Evolutionary conservation across 2,113 vertebrate species (phyloP), one percentile per base, ranked within the genome.

Genomic region (Tringa solitaria): DNA sequence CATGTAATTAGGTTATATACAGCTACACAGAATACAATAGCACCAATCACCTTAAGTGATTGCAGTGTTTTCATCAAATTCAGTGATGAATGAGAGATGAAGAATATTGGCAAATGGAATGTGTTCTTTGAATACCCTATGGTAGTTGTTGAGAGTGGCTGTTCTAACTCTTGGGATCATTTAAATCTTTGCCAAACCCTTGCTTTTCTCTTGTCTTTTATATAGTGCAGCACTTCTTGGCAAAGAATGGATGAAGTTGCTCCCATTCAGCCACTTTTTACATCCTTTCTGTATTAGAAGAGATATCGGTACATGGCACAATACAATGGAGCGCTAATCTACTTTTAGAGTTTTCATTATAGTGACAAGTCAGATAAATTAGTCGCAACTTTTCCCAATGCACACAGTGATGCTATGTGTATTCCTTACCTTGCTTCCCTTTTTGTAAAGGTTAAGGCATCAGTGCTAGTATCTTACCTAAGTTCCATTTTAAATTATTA

Each of bases 1-100:
- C 87, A 96, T 94, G 94, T 89, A 94, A 96, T 97, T 94, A 96
- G 51, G 69, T 96, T 93, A 87, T 89, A 77, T 91, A 79, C 63
- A 93, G 74, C 87, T 83, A 61, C 50, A 68, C 9, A 73, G 50
- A 91, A 69, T 81, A 94, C 72, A 91, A 77, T 92, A 84, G 63
- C 46, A 90, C 20, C 53, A 90, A 81, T 97, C 91, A 94, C 39
- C 43, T n/a, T 41, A 84, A 96, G 92, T 91, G 95, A 94, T 61
- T 94, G 88, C 78, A 91, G 70, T 93, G 51, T 90, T 91, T 86
- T 93, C 46, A 54, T 81, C n/a, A 37, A 59, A 56, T 85, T 90
- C 59, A 84, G 46, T 43, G n/a, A 75, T 65, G 67, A 83, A 12
- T 43, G 73, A 76, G 72, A 84, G 27, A 83, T 2, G 19, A 60